Evolutionary conservation across 2,797 vertebrate genomes (phyloP), one percentile per base, ranked within the genome.

Genomic region (Rhyacichthys aspro): DNA sequence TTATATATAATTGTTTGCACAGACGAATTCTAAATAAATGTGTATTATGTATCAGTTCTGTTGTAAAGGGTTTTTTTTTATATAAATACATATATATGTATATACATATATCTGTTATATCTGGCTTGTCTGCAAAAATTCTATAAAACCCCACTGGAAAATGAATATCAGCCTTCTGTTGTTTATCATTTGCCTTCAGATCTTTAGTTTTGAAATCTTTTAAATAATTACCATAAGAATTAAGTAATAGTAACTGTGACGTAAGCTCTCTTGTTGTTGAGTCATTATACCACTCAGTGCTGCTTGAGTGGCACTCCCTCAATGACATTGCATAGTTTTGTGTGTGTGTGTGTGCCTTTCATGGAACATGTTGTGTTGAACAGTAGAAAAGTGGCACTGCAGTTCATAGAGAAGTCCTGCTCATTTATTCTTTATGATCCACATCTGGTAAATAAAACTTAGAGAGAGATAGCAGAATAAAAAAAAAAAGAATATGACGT

Each of bases 1-100:
- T 84, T 89, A 86, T 83, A 15, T 32, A 81, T 72, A 72, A 65
- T 38, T 17, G 46, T 87, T 88, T 91, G 81, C 87, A 88, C 81
- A 81, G 49, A 79, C 64, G 47, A 77, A 76, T 79, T 75, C 55
- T 10, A 74, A 69, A 63, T 79, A 70, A 70, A 43, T 81, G 70
- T 81, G 7, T 60, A 63, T 81, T 68, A 73, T 58, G 77, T 75
- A 82, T 58, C 41, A 0, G 2, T 32, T 32, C 39, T 54, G 16
- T 12, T n/a, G n/a, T n/a, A n/a, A n/a, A n/a, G n/a, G n/a, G n/a
- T n/a, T n/a, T n/a, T n/a, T n/a, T n/a, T n/a, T n/a, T n/a, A n/a
- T n/a, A n/a, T n/a, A n/a, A n/a, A n/a, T n/a, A n/a, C n/a, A n/a
- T n/a, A n/a, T n/a, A n/a, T n/a, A n/a, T n/a, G n/a, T n/a, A n/a